These are phyloP conservation scores for Mimumesa dahlbomi DNA, from an alignment of 2,888 invertebrate species.

Conservation along the genomic window DNA sequence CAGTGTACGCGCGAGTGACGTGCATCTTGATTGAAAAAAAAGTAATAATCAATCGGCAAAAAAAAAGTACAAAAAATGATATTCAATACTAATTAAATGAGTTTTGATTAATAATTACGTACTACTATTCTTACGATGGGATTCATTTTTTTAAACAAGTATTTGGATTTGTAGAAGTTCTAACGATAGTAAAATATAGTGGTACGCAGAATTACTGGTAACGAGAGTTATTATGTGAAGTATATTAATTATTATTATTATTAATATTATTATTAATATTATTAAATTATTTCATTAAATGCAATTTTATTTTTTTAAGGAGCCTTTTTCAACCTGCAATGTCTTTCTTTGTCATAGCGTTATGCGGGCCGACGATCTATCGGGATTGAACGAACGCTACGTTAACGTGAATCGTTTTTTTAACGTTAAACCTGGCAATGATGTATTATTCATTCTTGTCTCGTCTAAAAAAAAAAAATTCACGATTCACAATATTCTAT, in stretches of 20 bases:
- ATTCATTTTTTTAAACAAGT: constrained; percentile 39
- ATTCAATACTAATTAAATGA: constrained; percentile 43
- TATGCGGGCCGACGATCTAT: constrained; percentile 26
- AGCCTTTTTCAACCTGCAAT: constrained; percentile 56
- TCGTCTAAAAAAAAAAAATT: constrained; percentile 8
- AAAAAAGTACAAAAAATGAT: constrained; percentile 60
- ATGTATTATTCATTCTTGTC: constrained; percentile 10
- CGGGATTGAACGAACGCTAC: constrained; percentile 28
- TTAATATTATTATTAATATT: constrained; percentile 57
- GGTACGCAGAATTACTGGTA: constrained; percentile 36
- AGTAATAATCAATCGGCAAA: constrained; percentile 42
- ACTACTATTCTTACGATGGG: constrained; percentile 34
- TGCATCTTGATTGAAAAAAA: constrained; percentile 29
- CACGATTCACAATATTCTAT: constrained; percentile 18
- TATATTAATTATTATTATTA: constrained; percentile 42
- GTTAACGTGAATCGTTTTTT: constrained; percentile 19
- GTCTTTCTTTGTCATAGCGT: constrained; percentile 45
- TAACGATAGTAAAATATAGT: constrained; percentile 35
- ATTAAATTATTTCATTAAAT: constrained; percentile 67
- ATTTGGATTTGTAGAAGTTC: constrained; percentile 45
- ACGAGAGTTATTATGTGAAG: constrained; percentile 36
- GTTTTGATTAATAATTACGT: constrained; percentile 40
- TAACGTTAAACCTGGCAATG: constrained; percentile 10
- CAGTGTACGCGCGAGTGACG: constrained; percentile 11
- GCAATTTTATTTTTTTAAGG: constrained; percentile 71